Base-by-base conservation (phyloP, 2,888 invertebrate species). In the Ceratothoa steindachneri region DNA sequence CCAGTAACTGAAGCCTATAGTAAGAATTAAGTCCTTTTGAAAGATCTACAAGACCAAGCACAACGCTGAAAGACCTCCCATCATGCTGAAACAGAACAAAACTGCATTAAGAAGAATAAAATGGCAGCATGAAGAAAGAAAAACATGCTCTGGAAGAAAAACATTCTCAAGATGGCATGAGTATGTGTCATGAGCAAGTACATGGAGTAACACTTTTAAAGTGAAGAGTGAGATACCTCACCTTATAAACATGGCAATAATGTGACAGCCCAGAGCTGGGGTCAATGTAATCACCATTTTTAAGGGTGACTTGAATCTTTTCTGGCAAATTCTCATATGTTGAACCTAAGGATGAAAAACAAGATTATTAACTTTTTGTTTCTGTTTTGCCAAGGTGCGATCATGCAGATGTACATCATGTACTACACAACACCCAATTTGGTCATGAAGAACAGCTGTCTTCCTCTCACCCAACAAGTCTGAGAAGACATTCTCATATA, bases 1-100 rank as follows among this genome's bases (percentile, higher is more conserved):
- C 89, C 69, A 99, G 86, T 67, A 97, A 85, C 84, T 99, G 98
- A 69, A 99, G 82, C 83, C 97, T 98, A 86, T 98, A 99, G 84
- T 87, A 99, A 1, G 95, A 95, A 85, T 99, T 99, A 83, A 91
- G 92, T 81, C 93, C 92, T 0, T 87, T 87, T 80, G 92, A 90
- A 30, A 98, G 88, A 83, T 98, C 96, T 0, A 95, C 94, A 80
- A 90, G 85, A 12, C 92, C 91, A 2, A 98, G 88, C 0, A 94
- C 91, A 30, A 88, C 90, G n/a, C 89, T 91, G 84, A 90, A 95
- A 81, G 90, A 89, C 12, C 76, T 76, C 12, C 66, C 51, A 0
- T 86, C 83, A 0, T 83, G 82, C 77, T 86, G 68, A 30, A 51
- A 41, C 5, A 68, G 31, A 19, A 64, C 12, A 24, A 64, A 2